Evolutionary conservation across 1,140 invertebrate genomes (phyloP), one percentile per base, ranked within the genome.

Genomic region (Parapsyche elsis): DNA sequence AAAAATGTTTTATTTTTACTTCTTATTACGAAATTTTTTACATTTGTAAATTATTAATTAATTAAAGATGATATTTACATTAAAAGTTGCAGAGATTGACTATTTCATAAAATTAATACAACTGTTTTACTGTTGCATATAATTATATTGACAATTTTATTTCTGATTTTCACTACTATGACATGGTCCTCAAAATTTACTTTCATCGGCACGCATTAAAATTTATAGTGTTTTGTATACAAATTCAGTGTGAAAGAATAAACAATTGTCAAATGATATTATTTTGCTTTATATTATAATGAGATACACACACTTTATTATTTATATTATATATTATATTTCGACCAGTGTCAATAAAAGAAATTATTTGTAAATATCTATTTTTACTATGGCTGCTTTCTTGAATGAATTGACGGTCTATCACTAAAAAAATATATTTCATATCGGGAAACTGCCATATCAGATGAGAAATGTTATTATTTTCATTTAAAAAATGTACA

Each of bases 391-490:
- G 80, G 84, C 83, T 80, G 83, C 83, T 84, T 84, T 83, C 83
- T 82, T 84, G 81, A 79, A 75, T 83, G 81, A 81, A 80, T 84
- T 80, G 78, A 84, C 80, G 73, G 78, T 80, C 74, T 84, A 77
- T 85, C 85, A 86, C 85, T 14, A 14, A 14, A 83, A 84, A 83
- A 83, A 83, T 80, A 84, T 84, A 82, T 84, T 87, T 88, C 89
- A 91, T 91, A 91, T 91, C 90, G 90, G 88, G 89, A 90, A 90
- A 88, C 82, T 91, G 90, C 90, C 90, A 91, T 91, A 91, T 91
- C 90, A 91, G 88, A 86, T 81, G 84, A 87, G 86, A 86, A 53
- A 53, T 88, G 89, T 86, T 85, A 88, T 88, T 89, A 88, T 87
- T 88, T 87, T 87, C 85, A 80, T 86, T 88, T 87, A 85, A 87